phyloP scores from a whole-genome alignment of 35 echinoderm and acorn worm species.

The Apostichopus parvimensis region DNA sequence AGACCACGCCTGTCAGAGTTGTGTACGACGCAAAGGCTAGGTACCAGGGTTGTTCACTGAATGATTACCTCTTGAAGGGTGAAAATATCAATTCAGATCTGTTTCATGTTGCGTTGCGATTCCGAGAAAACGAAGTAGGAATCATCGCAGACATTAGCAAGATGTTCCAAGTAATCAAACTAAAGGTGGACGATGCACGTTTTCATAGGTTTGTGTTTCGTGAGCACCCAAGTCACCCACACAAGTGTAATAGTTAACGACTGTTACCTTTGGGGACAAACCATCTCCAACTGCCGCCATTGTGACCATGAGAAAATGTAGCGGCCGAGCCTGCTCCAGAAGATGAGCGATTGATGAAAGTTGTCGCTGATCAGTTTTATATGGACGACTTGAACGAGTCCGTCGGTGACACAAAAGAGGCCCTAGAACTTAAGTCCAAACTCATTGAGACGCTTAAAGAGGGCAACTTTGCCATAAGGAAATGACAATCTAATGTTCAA shows the following conservation, averaged over 20 bases:
- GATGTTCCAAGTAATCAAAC: slow-evolving; percentile 74
- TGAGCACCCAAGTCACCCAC: slow-evolving; percentile 68
- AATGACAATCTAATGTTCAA: slow-evolving; percentile 70
- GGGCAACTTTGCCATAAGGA: slow-evolving; percentile 72
- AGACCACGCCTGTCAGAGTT: slow-evolving; percentile 73
- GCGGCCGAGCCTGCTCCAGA: slow-evolving; percentile 55
- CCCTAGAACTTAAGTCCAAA: slow-evolving; percentile 51
- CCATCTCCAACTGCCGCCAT: slow-evolving; percentile 76
- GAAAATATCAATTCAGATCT: slow-evolving; percentile 74
- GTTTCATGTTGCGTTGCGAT: slow-evolving; percentile 70
- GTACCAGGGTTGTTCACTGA: slow-evolving; percentile 71
- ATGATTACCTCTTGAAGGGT: slow-evolving; percentile 77
- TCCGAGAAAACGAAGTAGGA: slow-evolving; percentile 78
- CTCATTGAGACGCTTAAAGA: slow-evolving; percentile 64
- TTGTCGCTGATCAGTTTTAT: slow-evolving; percentile 69
- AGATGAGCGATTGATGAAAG: no score
- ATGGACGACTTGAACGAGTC: slow-evolving; percentile 82
- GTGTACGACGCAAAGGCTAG: slow-evolving; percentile 77
- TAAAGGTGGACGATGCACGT: slow-evolving; percentile 7
- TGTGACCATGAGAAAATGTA: slow-evolving; percentile 74
- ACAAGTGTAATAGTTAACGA: slow-evolving; percentile 75
- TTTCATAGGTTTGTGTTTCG: slow-evolving; percentile 66
- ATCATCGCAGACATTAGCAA: slow-evolving; percentile 81
- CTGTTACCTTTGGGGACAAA: slow-evolving; percentile 74
- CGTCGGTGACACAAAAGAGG: slow-evolving; percentile 50